Conservation (phyloP, 2,888 invertebrate genomes). For the Drosophila quinaria region DNA sequence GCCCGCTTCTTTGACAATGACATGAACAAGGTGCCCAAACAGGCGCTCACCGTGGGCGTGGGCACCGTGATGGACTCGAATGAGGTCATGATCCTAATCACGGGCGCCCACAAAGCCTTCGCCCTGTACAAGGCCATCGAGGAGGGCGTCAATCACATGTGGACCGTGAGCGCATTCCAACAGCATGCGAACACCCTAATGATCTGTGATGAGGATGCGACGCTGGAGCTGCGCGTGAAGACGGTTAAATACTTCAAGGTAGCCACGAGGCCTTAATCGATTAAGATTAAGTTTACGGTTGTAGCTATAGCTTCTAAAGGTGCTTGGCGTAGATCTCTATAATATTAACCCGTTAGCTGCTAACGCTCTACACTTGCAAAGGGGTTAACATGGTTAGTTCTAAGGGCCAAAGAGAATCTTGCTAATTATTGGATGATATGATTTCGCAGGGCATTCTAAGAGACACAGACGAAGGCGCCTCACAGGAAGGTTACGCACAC, state of each 20-base stretch:
- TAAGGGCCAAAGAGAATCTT: constrained; percentile 11
- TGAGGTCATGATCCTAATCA: constrained; percentile 99
- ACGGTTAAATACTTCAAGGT: constrained; percentile 99
- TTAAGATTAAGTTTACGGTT: neutral
- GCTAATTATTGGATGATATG: constrained; percentile 46
- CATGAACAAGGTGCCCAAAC: constrained; percentile 96
- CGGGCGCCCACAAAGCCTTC: constrained; percentile 97
- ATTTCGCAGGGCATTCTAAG: constrained; percentile 73
- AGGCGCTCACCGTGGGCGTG: constrained; percentile 98
- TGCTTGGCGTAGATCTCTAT: constrained; percentile 12
- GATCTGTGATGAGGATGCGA: constrained; percentile 99
- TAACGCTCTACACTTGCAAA: constrained; percentile 7
- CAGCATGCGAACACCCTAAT: constrained; percentile 97
- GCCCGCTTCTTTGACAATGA: constrained; percentile 98
- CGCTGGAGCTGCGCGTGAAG: constrained; percentile 97
- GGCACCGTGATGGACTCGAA: constrained; percentile 99
- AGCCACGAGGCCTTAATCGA: constrained; percentile 3
- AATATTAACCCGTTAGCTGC: constrained; percentile 14
- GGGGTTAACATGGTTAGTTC: constrained; percentile 3
- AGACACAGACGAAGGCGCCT: constrained; percentile 65
- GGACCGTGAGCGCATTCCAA: constrained; percentile 99
- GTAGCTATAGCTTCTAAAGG: constrained; percentile 20
- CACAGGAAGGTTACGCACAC: constrained; percentile 48
- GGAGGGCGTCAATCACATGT: constrained; percentile 99
- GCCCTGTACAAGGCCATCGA: constrained; percentile 99